Evolutionary conservation across 2,113 vertebrate genomes (phyloP), one percentile per base, ranked within the genome.

Genomic region (Scomber japonicus): DNA sequence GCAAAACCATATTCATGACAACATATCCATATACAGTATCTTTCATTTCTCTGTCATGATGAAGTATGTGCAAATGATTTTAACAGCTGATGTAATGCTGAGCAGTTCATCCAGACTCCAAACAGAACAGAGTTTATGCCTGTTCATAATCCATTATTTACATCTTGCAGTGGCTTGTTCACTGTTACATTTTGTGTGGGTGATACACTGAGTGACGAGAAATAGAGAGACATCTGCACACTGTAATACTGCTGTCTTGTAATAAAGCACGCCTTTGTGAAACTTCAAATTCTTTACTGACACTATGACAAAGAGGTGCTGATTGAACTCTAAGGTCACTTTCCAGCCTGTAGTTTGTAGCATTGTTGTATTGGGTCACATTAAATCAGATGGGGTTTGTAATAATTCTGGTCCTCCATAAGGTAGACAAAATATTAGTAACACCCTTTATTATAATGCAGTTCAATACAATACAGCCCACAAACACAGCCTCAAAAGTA

Each of bases 131-230:
- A 64, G n/a, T 16, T 44, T 6, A 48, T 49, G 19, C 10, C 44
- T 53, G 15, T 19, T 57, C 59, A 27, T 60, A 59, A 59, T 76
- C 35, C 15, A 45, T 63, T 77, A 64, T 78, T 61, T 48, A 40
- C 48, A 56, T 27, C 21, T 19, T 40, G 55, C 15, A 16, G 62
- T 5, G 54, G 9, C 45, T 55, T 65, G 57, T 24, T 48, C 15
- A n/a, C 14, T 40, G 13, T 5, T 53, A 24, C 19, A 48, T 5
- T 62, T 40, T n/a, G 40, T 40, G 53, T 40, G 35, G 8, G 35
- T 27, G 8, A 40, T 40, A 40, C 35, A 7, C 35, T 66, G 40
- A 50, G 21, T 65, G 61, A 75, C 11, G 11, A 55, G 19, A n/a
- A 35, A 10, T 11, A 57, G n/a, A 56, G 16, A 65, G 40, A 78